Base-by-base conservation (phyloP, 2,113 vertebrate species). In the Toxotes chatareus region DNA sequence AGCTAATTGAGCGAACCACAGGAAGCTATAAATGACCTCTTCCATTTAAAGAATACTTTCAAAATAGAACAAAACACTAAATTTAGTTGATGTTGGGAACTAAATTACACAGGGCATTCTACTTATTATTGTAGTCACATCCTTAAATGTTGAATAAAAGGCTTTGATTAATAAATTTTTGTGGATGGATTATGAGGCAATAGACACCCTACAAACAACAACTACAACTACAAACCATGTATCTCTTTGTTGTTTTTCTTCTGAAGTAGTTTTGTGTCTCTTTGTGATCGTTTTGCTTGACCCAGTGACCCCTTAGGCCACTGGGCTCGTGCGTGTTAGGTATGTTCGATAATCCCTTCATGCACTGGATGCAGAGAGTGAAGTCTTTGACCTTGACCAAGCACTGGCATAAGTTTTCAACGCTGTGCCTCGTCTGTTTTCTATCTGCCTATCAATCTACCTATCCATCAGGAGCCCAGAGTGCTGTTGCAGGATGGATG, bases 1-100 rank as follows among this genome's bases (percentile, higher is more conserved):
- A 55, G 31, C 67, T 88, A 90, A 92, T 85, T 81, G 84, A 84
- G 70, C 47, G 42, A 82, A 89, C 89, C 49, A 64, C 75, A 69
- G 62, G 74, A 87, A 70, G 77, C 76, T 61, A 59, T 38, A 46
- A 87, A 82, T 44, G 31, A 65, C 38, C 57, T 60, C 7, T 53
- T 73, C 61, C 81, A 77, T 55, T 74, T 40, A 44, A 56, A 88
- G 49, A 57, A 59, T 23, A 4, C 17, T 66, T 73, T 56, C 10
- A 61, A 47, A 49, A 49, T 19, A 19, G 47, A 49, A 19, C 16
- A 19, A 49, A 49, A 49, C 17, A 49, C 47, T 49, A 49, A 49
- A 49, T 19, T 17, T 49, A 49, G 47, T 7, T 49, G 47, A 49
- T 49, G 16, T 4, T 6, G 7, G 16, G 5, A 17, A 19, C 42